Evolutionary conservation across 2,888 invertebrate genomes (phyloP), one percentile per base, ranked within the genome.

Genomic region (Macrophya annulata): DNA sequence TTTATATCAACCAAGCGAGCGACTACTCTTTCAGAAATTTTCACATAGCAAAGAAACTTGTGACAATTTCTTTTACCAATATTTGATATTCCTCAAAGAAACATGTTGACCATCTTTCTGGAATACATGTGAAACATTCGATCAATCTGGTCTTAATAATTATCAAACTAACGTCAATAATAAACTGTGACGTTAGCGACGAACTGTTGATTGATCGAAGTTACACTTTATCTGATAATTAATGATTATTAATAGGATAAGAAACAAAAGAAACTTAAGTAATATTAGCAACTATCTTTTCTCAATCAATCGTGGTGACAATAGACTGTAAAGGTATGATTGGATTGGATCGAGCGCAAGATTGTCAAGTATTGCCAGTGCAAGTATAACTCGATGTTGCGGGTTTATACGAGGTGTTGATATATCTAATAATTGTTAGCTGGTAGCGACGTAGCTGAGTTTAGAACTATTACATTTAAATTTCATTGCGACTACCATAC

Each of bases 301-400:
- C 89, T 91, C 90, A 92, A 92, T 92, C 91, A 92, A 92, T 92
- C 90, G 91, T 90, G 91, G 89, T 92, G 92, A 92, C 92, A 92
- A 92, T 92, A 92, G 92, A 90, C 89, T 89, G 89, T 90, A 90
- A 90, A 88, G 90, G 89, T 90, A 91, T 89, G 90, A 90, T 89
- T 85, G 85, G 91, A 91, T 90, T 89, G 86, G 88, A 79, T 89
- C 87, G 89, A 88, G 86, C 85, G 86, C 85, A 85, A 84, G 21
- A 71, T 25, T 12, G n/a, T 81, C 17, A 55, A 55, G n/a, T 77
- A 55, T 55, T 37, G 40, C 59, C 37, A 62, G 62, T 81, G 68
- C 37, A 43, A 82, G 71, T 68, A 62, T 37, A 48, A 68, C 37
- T 81, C 43, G 9, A 81, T 43, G 17, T 81, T 79, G 17, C 5